Evolutionary conservation across 2,888 invertebrate species (phyloP).

Genomic region (Tineola bisselliella): DNA sequence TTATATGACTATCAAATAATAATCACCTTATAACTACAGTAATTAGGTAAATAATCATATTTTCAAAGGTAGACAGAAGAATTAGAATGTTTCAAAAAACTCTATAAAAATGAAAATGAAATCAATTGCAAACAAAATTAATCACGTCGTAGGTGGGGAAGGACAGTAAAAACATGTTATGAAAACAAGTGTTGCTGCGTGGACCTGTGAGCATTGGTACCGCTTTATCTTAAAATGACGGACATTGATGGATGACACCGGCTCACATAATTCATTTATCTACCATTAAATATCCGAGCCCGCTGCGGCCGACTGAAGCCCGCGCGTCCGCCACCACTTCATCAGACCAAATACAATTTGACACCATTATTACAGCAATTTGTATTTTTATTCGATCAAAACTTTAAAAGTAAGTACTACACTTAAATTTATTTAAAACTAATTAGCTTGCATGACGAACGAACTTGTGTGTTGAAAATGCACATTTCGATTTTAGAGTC

Average conservation of each 20-base stretch:
- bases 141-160: too few relatives aligned
- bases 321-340: not conserved
- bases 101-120: too few relatives aligned
- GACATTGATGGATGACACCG: slow-evolving; percentile 52
- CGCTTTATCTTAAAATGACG: slow-evolving; percentile 52
- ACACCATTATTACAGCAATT: slow-evolving; percentile 23
- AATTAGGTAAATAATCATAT: too few relatives aligned
- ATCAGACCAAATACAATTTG: slow-evolving; percentile 29
- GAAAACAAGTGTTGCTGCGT: slow-evolving; percentile 1
- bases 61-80: too few relatives aligned
- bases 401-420: not conserved
- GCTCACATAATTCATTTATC: slow-evolving; percentile 53
- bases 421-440: too few relatives aligned
- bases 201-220: not conserved
- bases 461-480: too few relatives aligned
- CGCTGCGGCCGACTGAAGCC: not conserved
- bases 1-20: not conserved
- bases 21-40: too few relatives aligned
- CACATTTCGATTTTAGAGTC: too few relatives aligned
- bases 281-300: slow-evolving; percentile 37
- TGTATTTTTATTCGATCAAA: not conserved
- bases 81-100: too few relatives aligned
- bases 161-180: not conserved
- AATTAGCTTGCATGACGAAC: too few relatives aligned
- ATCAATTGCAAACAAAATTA: too few relatives aligned